These are phyloP conservation scores for Stegostoma tigrinum DNA, from an alignment of 2,113 vertebrate species.

Conservation along the genomic window DNA sequence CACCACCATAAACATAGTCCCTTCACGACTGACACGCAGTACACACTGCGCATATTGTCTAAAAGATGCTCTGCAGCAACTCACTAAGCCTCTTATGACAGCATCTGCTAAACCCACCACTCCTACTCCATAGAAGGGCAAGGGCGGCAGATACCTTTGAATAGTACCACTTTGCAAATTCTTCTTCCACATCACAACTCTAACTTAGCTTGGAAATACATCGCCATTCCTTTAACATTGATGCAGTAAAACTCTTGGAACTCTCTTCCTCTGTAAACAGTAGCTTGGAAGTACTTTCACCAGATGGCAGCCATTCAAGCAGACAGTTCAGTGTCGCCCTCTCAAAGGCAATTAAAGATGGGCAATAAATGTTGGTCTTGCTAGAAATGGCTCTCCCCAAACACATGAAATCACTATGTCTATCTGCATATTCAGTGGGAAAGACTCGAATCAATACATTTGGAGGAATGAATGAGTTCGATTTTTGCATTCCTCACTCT, in stretches of 20 bases:
- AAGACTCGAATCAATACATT: background rate
- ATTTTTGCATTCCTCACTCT: background rate
- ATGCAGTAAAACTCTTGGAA: background rate
- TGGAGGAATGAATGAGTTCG: background rate
- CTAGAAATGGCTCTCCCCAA: too few species aligned
- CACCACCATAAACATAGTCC: too few species aligned
- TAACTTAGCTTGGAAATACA: background rate
- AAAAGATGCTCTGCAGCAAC: background rate
- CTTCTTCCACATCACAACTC: too few species aligned
- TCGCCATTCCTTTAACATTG: background rate
- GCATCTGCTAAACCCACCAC: background rate
- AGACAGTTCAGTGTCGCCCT: background rate
- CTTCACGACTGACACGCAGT: background rate
- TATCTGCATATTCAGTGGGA: background rate
- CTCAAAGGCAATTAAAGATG: background rate
- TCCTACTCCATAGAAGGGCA: background rate
- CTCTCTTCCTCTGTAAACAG: background rate
- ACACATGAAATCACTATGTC: background rate
- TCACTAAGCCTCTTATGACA: background rate
- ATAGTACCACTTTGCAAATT: background rate
- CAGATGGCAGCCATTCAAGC: background rate
- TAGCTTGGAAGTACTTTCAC: background rate
- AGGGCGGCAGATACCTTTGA: background rate
- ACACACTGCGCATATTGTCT: background rate
- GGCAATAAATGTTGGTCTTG: too few species aligned